Conservation (phyloP, 1,140 invertebrate genomes). For the Lycorma delicatula region DNA sequence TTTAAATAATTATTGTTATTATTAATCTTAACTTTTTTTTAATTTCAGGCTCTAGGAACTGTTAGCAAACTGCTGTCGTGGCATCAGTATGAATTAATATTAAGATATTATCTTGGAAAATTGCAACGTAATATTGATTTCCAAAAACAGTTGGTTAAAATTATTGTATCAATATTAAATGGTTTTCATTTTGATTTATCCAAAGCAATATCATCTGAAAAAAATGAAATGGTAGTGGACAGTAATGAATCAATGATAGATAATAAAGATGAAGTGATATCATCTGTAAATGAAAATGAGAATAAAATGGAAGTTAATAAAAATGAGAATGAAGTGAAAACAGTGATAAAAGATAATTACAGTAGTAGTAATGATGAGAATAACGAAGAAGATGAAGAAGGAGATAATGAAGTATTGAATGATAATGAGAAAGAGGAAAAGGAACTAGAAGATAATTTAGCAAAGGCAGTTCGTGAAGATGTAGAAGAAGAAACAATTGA, state of each 20-base stretch:
- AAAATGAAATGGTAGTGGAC: conserved; percentile 17
- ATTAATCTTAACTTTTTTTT: conserved; percentile 11
- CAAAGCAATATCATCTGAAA: conserved; percentile 42
- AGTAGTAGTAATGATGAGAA: conserved; percentile 27
- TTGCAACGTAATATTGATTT: conserved; percentile 57
- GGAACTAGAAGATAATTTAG: background rate
- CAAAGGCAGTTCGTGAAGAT: conserved; percentile 24
- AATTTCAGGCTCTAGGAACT: conserved; percentile 49
- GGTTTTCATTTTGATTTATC: conserved; percentile 88
- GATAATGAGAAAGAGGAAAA: conserved; percentile 28
- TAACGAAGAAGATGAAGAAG: conserved; percentile 31
- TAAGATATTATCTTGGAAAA: conserved; percentile 71
- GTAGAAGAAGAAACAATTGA: conserved; percentile 26
- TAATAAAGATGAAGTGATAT: too few species aligned
- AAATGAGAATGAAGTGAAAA: background rate
- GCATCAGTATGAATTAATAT: conserved; percentile 72
- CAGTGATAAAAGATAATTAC: conserved; percentile 20
- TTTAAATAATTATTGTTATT: conserved; percentile 4
- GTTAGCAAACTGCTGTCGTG: conserved; percentile 72
- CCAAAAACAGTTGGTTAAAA: conserved; percentile 73
- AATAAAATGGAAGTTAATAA: conserved; percentile 30
- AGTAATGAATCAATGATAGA: conserved; percentile 21
- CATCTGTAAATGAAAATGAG: conserved; percentile 32
- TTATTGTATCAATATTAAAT: conserved; percentile 77
- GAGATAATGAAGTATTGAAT: conserved; percentile 27